Base-by-base conservation (phyloP, 2,113 vertebrate species). In the Myrmecobius fasciatus region DNA sequence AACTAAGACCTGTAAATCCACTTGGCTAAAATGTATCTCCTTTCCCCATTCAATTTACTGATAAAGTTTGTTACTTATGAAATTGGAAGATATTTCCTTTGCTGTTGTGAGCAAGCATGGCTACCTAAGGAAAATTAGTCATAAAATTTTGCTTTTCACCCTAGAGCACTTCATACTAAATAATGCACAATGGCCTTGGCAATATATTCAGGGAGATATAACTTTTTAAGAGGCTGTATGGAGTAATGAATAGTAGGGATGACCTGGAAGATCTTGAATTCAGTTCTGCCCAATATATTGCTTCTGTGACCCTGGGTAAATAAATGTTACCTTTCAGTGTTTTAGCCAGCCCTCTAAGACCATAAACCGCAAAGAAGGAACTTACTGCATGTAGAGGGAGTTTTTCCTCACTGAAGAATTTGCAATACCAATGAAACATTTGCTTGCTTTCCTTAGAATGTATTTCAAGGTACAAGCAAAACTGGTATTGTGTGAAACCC, bases 31-130 rank as follows among this genome's bases (percentile, higher is more conserved):
- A 91, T 92, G 24, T 46, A 22, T 92, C 46, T 83, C 25, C 89
- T 96, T 52, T 24, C 56, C n/a, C 60, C 53, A 92, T 93, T 94
- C 2, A 90, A 90, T 90, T 28, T 31, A 90, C 46, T 26, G 26
- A 3, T 89, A 90, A 54, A n/a, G 11, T 36, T 89, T 89, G 54
- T 60, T 28, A 36, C 31, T 94, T 0, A 53, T 94, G 94, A 91
- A 93, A 94, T 46, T 52, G 46, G 52, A 93, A 60, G 89, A 48
- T 67, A 53, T 25, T 95, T 94, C 89, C 28, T 60, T 36, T 75
- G 36, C 36, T 75, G 67, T 83, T 83, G 36, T 43, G n/a, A 83
- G 17, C 67, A 83, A 83, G 36, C 14, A 75, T 75, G 36, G 67
- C 67, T 75, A n/a, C 17, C 22, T 17, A 83, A 67, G 60, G 36